Base-by-base conservation (phyloP, 2,888 invertebrate species). In the Peribatodes rhomboidaria region DNA sequence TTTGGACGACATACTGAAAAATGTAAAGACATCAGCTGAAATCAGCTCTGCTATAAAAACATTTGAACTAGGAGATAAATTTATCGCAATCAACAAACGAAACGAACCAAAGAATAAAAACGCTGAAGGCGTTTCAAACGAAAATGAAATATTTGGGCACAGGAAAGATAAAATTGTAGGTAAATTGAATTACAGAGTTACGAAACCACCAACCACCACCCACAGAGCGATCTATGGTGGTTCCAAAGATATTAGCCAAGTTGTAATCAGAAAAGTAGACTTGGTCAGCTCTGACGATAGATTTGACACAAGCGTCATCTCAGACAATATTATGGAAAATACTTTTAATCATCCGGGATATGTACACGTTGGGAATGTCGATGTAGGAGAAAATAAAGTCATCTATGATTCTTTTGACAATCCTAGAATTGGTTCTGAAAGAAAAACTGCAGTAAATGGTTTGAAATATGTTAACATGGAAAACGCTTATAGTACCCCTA, bases 181-280 rank as follows among this genome's bases (percentile, higher is more conserved):
- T 20, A 18, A 50, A 20, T 13, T 13, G 20, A 8, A 50, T 20
- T 35, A 35, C 37, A 35, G 20, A 13, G 33, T 20, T 8, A 18
- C 18, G 35, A 7, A 10, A 10, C 37, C 35, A n/a, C n/a, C n/a
- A n/a, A n/a, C n/a, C n/a, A n/a, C n/a, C n/a, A n/a, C n/a, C n/a
- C n/a, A n/a, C n/a, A n/a, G n/a, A n/a, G n/a, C n/a, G n/a, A n/a
- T n/a, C 20, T 50, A 35, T 20, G 50, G 20, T 13, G 13, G 18
- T 35, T 1, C 35, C 0, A 35, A 35, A 35, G 35, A 50, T n/a
- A 35, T 50, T 10, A 50, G 20, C 10, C 33, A 50, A 50, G 35
- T 50, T 3, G 35, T 50, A 37, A 50, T 33, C 9, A 50, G 35
- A n/a, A 18, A 35, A 35, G 50, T 50, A 14, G 20, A 50, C 18